These are phyloP conservation scores for Pyxicephalus adspersus DNA, from an alignment of 2,113 vertebrate genomes.

Conservation along the genomic window DNA sequence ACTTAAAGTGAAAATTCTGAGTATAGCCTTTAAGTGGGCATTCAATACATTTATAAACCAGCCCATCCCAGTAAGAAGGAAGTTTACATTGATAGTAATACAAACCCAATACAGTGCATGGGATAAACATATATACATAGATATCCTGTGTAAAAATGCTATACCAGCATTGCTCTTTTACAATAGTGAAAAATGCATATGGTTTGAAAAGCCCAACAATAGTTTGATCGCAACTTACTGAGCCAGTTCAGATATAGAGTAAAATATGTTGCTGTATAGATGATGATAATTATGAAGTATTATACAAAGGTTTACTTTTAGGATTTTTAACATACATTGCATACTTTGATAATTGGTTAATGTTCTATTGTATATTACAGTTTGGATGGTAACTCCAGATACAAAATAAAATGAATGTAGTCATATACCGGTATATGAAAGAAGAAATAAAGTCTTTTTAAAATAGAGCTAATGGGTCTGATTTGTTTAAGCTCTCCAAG, in stretches of 20 bases:
- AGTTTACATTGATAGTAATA: slow-evolving; percentile 13
- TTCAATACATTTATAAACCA: slow-evolving; percentile 16
- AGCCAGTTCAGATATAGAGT: neutral
- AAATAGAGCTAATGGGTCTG: too few species aligned
- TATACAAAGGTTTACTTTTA: neutral
- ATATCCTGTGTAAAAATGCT: slow-evolving; percentile 14
- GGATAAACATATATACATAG: slow-evolving; percentile 37
- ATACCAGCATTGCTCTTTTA: slow-evolving; percentile 6
- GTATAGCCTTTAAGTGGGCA: too few species aligned
- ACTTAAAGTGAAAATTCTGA: too few species aligned
- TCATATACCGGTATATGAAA: too few species aligned
- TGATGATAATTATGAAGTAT: neutral
- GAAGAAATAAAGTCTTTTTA: too few species aligned
- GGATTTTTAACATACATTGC: too few species aligned
- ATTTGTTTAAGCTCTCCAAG: too few species aligned
- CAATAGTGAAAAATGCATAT: slow-evolving; percentile 11
- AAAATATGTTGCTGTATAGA: neutral
- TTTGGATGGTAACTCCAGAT: too few species aligned
- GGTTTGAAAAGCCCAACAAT: slow-evolving; percentile 29
- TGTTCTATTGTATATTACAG: too few species aligned
- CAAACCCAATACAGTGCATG: slow-evolving; percentile 24
- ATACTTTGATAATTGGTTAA: too few species aligned
- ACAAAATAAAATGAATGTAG: too few species aligned
- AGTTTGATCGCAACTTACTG: slow-evolving; percentile 2
- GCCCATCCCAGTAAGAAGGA: neutral